Conservation (phyloP, 2,797 vertebrate genomes). For the Lithobates pipiens region DNA sequence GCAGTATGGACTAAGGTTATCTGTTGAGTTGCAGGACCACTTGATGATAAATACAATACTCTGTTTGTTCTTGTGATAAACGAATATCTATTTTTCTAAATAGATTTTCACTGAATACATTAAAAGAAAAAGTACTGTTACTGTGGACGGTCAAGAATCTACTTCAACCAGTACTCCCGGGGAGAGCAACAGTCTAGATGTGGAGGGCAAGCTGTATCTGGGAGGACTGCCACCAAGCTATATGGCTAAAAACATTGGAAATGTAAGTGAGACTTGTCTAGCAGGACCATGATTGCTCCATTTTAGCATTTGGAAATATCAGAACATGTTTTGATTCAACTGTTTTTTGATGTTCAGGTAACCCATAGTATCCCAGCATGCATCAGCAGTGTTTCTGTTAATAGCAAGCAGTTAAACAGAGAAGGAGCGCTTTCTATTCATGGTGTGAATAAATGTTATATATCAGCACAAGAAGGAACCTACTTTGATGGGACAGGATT, state of each 20-base stretch:
- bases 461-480: slow-evolving; percentile 81
- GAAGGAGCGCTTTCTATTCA: slow-evolving; percentile 73
- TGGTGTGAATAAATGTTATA: slow-evolving; percentile 83
- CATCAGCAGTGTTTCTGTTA: slow-evolving; percentile 80
- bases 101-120: slow-evolving; percentile 86
- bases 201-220: slow-evolving; percentile 85
- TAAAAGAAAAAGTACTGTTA: slow-evolving; percentile 80
- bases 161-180: slow-evolving; percentile 73
- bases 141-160: slow-evolving; percentile 76
- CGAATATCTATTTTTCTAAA: neutral
- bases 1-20: too few relatives aligned
- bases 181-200: slow-evolving; percentile 84
- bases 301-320: neutral
- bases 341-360: slow-evolving; percentile 73
- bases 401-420: slow-evolving; percentile 75
- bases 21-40: too few relatives aligned
- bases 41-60: neutral
- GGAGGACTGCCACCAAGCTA: slow-evolving; percentile 85
- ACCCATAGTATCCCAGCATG: slow-evolving; percentile 88
- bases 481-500: slow-evolving; percentile 91
- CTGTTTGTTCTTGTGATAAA: neutral
- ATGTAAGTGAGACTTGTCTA: slow-evolving; percentile 80
- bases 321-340: neutral
- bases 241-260: slow-evolving; percentile 81
- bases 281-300: neutral